Conservation (phyloP, 2,888 invertebrate genomes). For the Hecatera dysodea region DNA sequence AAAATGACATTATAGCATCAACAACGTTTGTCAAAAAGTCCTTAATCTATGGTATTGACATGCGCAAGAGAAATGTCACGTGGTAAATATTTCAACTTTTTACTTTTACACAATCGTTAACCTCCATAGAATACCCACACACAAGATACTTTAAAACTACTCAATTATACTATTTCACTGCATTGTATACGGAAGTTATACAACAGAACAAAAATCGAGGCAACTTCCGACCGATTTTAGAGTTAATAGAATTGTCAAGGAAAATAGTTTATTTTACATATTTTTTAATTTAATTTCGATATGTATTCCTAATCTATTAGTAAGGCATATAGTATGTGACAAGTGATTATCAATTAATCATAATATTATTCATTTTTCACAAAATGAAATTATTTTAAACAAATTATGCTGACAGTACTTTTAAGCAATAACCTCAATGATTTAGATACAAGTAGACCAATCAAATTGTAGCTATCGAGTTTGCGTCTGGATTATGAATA, state of each 20-base stretch:
- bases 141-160: neutral
- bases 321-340: neutral
- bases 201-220: constrained; percentile 1
- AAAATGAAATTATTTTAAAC: neutral
- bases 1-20: no score
- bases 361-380: neutral
- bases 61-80: no score
- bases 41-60: no score
- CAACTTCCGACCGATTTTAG: neutral
- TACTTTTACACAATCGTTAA: no score
- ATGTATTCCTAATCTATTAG: neutral
- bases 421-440: constrained; percentile 8
- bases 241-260: neutral
- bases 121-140: no score
- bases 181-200: neutral
- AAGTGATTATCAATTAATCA: neutral
- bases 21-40: no score
- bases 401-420: neutral
- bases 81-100: no score
- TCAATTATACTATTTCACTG: neutral
- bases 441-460: constrained; percentile 6
- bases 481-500: constrained; percentile 6
- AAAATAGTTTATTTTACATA: neutral
- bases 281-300: neutral
- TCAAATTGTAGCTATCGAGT: neutral